Evolutionary conservation across 2,797 vertebrate genomes (phyloP).

Genomic region (Clangula hyemalis): DNA sequence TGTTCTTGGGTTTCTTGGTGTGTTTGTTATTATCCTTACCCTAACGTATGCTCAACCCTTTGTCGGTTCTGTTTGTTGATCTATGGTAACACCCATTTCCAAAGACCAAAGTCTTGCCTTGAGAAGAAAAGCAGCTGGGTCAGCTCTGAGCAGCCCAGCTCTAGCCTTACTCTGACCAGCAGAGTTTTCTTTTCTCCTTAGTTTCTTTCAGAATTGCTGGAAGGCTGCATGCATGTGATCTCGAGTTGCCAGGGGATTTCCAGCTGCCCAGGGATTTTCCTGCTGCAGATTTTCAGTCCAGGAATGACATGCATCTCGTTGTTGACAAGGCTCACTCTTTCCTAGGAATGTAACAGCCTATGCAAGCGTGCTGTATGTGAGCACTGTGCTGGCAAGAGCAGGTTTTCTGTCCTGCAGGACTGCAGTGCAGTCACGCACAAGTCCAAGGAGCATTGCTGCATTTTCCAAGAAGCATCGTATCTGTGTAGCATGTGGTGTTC

Average conservation of each 20-base stretch:
- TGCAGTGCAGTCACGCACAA: neutral
- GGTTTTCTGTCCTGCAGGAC: neutral
- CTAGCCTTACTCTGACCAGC: neutral
- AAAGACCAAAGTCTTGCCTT: neutral
- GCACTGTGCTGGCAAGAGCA: neutral
- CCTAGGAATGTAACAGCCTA: fast-evolving
- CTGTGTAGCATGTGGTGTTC: slow-evolving; percentile 14
- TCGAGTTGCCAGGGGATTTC: neutral
- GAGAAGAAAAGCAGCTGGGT: neutral
- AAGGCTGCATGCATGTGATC: neutral
- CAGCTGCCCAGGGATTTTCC: neutral
- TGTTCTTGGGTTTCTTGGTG: neutral
- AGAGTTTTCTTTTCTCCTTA: neutral
- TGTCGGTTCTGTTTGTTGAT: neutral
- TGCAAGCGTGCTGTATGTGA: fast-evolving
- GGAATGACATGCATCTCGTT: fast-evolving
- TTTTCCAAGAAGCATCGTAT: neutral
- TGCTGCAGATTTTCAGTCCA: neutral
- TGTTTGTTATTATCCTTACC: neutral
- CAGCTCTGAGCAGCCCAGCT: neutral
- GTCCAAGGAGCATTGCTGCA: neutral
- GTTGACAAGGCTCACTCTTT: neutral
- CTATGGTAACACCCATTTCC: neutral
- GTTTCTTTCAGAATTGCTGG: neutral
- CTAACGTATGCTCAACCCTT: neutral